These are phyloP conservation scores for Plectropomus leopardus DNA, from an alignment of 2,113 vertebrate genomes.

Conservation along the genomic window DNA sequence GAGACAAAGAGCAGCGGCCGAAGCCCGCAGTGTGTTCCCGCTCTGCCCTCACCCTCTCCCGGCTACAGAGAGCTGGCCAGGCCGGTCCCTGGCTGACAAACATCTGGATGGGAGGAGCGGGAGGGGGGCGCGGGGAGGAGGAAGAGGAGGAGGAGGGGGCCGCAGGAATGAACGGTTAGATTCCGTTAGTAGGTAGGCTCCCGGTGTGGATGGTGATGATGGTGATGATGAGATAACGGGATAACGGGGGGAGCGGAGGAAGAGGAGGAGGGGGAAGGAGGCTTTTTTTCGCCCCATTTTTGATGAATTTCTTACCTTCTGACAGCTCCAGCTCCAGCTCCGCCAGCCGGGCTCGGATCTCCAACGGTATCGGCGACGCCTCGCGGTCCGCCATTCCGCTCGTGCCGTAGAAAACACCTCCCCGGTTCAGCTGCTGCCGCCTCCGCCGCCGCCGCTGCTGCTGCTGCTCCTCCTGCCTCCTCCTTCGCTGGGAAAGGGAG, in stretches of 20 bases:
- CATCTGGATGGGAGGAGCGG: slow-evolving; percentile 82
- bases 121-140: slow-evolving; percentile 22
- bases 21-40: slow-evolving; percentile 57
- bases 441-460: slow-evolving; percentile 56
- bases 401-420: slow-evolving; percentile 60
- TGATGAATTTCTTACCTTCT: slow-evolving; percentile 87
- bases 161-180: slow-evolving; percentile 67
- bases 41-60: slow-evolving; percentile 60
- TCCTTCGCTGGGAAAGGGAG: slow-evolving; percentile 50
- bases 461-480: slow-evolving; percentile 65
- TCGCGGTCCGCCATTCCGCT: slow-evolving; percentile 95
- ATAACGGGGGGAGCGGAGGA: slow-evolving; percentile 37
- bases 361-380: slow-evolving; percentile 93
- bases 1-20: slow-evolving; percentile 71
- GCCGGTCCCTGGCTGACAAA: slow-evolving; percentile 70
- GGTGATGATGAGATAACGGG: slow-evolving; percentile 55
- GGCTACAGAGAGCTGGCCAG: slow-evolving; percentile 56
- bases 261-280: background rate
- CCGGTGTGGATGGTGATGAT: slow-evolving; percentile 57
- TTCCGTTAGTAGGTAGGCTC: slow-evolving; percentile 71
- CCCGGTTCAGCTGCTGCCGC: slow-evolving; percentile 37
- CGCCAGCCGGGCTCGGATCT: slow-evolving; percentile 94
- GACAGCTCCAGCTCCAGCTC: slow-evolving; percentile 98
- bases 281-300: background rate
- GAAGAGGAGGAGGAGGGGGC: slow-evolving; percentile 45